Percentiles rank a stretch among this genome's conserved stretches.
Evolutionary conservation across 2,888 invertebrate species (phyloP).

Genomic region (Microctonus brassicae): DNA sequence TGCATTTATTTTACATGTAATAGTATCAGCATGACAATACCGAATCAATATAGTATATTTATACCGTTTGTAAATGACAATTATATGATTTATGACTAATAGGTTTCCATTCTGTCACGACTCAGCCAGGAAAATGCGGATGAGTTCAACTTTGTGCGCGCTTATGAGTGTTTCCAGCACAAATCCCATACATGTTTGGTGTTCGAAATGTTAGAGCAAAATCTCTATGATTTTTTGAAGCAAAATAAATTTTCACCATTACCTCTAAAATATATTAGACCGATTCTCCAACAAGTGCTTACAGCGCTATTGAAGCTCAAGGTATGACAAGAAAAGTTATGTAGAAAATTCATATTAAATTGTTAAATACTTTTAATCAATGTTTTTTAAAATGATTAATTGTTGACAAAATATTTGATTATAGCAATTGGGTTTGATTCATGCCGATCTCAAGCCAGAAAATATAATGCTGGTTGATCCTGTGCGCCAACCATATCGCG

Average conservation of each 20-base stretch:
- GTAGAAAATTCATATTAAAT: background rate
- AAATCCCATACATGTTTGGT: slow-evolving; percentile 99
- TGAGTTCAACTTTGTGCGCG: slow-evolving; percentile 99
- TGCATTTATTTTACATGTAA: slow-evolving; percentile 8
- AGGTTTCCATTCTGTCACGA: slow-evolving; percentile 91
- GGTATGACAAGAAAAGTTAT: slow-evolving; percentile 70
- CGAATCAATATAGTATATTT: background rate
- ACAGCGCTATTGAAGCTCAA: slow-evolving; percentile 90
- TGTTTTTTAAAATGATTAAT: background rate
- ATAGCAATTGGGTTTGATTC: slow-evolving; percentile 98
- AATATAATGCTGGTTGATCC: slow-evolving; percentile 99
- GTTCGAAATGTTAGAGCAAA: slow-evolving; percentile 99
- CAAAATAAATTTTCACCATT: slow-evolving; percentile 99
- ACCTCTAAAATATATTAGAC: slow-evolving; percentile 97
- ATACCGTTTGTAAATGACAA: background rate
- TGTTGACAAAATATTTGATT: slow-evolving; percentile 53
- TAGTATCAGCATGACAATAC: slow-evolving; percentile 1
- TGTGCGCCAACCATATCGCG: slow-evolving; percentile 96
- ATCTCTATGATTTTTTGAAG: slow-evolving; percentile 99
- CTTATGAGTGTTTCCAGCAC: slow-evolving; percentile 99
- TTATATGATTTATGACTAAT: slow-evolving; percentile 38
- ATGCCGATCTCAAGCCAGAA: slow-evolving; percentile 99
- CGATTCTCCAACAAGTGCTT: slow-evolving; percentile 97
- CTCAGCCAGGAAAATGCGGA: slow-evolving; percentile 98
- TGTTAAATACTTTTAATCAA: background rate